These are phyloP conservation scores for Leptura quadrifasciata DNA, from an alignment of 2,888 invertebrate species.

Conservation along the genomic window DNA sequence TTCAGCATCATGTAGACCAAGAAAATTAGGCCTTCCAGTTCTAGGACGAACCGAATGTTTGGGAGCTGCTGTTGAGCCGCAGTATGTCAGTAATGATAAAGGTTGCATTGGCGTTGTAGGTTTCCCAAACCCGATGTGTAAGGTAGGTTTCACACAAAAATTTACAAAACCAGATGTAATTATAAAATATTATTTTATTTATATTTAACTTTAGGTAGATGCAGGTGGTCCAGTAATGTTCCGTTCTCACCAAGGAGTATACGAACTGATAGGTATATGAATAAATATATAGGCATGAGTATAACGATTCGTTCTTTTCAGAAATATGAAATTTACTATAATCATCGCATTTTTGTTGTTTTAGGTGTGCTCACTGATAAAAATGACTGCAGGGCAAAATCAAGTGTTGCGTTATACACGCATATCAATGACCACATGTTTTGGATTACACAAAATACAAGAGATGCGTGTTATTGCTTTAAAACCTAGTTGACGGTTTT, in stretches of 20 bases:
- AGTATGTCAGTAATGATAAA: conserved; percentile 74
- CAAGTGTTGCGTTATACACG: conserved; percentile 75
- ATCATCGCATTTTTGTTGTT: too few relatives aligned
- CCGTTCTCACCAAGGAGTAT: conserved; percentile 73
- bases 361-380: conserved; percentile 75
- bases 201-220: conserved; percentile 73
- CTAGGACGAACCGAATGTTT: conserved; percentile 73
- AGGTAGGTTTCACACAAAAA: conserved; percentile 70
- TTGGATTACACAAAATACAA: conserved; percentile 78
- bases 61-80: conserved; percentile 67
- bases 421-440: conserved; percentile 75
- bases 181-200: background rate
- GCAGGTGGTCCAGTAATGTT: conserved; percentile 77
- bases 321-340: too few relatives aligned
- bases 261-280: conserved; percentile 76
- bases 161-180: conserved; percentile 11
- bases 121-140: conserved; percentile 74
- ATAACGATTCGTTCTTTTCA: too few relatives aligned
- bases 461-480: conserved; percentile 77
- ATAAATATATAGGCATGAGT: too few relatives aligned
- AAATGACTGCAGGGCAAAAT: conserved; percentile 73
- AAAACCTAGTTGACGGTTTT: conserved; percentile 57
- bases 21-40: conserved; percentile 76
- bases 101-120: conserved; percentile 77
- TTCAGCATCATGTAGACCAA: conserved; percentile 73